Base-by-base conservation (phyloP, 2,797 vertebrate species). In the Melanotaenia parkinsoni region DNA sequence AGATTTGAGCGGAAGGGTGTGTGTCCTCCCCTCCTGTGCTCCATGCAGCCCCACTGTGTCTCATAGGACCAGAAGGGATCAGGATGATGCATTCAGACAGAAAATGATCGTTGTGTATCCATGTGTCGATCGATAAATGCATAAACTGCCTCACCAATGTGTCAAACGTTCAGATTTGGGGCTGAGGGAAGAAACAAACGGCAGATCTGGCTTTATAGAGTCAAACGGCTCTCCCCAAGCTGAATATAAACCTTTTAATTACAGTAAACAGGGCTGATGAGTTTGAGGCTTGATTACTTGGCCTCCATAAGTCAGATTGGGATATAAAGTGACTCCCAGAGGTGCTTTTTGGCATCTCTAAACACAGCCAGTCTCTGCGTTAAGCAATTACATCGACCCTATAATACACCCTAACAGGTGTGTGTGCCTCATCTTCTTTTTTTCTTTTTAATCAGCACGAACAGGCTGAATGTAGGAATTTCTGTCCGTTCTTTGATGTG, bases 201-300 rank as follows among this genome's bases (percentile, higher is more conserved):
- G 65, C 67, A 63, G 26, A 66, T 77, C 73, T 78, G 76, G 71
- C 72, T 72, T 5, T 77, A 77, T 63, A 30, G 67, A 72, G 62
- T 74, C 64, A 63, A 86, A 92, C n/a, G 51, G 59, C 73, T 81
- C 87, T 86, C 87, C 76, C 70, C 82, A 85, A 79, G 79, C 83
- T 56, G 79, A 80, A 87, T 87, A 88, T 91, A 91, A 92, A 91
- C 86, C 88, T 90, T 91, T 92, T 91, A 90, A 92, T 93, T 90
- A 92, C 86, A 72, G 86, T 83, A 86, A 88, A 92, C 88, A 84
- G 85, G 83, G 84, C 63, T 87, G 90, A 92, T 91, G 91, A 87
- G 91, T 87, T 88, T 85, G 79, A 85, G 77, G 87, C 86, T 89
- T 92, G 91, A 94, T 91, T 90, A 90, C 92, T 89, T 87, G 88